A percentile compares a stretch with the other conserved stretches of the same genome.
phyloP scores from a whole-genome alignment of 2,888 invertebrate species.

The Nowickia ferox region DNA sequence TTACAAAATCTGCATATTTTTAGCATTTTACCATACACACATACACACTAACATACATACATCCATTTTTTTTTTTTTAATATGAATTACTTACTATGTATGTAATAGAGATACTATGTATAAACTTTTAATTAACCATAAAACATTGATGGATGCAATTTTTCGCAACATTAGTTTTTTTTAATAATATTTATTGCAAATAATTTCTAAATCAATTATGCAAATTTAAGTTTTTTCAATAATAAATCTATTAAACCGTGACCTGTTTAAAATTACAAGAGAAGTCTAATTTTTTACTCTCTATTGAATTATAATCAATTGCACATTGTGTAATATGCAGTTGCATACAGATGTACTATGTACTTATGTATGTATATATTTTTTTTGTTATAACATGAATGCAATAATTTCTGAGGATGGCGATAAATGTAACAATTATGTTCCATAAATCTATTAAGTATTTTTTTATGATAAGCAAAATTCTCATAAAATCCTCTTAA shows the following conservation, averaged over 20 bases:
- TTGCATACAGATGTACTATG: too few relatives aligned
- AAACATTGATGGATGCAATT: constrained; percentile 22
- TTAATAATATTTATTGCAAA: background rate
- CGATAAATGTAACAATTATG: constrained; percentile 51
- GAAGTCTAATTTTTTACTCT: background rate
- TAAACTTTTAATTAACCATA: constrained; percentile 23
- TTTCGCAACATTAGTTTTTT: background rate
- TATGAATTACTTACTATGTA: background rate
- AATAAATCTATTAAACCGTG: constrained; percentile 2
- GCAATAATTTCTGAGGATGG: constrained; percentile 9
- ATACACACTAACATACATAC: too few relatives aligned
- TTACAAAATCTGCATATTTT: constrained; percentile 14
- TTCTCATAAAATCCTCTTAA: constrained; percentile 66
- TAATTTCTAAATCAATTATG: constrained; percentile 16
- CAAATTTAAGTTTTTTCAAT: constrained; percentile 1
- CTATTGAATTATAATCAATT: constrained; percentile 11
- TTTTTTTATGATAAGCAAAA: constrained; percentile 41
- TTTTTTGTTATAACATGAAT: constrained; percentile 3
- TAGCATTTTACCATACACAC: background rate
- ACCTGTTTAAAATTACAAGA: background rate
- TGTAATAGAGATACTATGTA: background rate
- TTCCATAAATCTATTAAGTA: constrained; percentile 50
- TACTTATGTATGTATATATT: too few relatives aligned
- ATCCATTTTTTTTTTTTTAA: too few relatives aligned
- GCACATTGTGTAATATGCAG: background rate